Conservation (phyloP, 1,140 invertebrate genomes). For the Drosophila sucinea region DNA sequence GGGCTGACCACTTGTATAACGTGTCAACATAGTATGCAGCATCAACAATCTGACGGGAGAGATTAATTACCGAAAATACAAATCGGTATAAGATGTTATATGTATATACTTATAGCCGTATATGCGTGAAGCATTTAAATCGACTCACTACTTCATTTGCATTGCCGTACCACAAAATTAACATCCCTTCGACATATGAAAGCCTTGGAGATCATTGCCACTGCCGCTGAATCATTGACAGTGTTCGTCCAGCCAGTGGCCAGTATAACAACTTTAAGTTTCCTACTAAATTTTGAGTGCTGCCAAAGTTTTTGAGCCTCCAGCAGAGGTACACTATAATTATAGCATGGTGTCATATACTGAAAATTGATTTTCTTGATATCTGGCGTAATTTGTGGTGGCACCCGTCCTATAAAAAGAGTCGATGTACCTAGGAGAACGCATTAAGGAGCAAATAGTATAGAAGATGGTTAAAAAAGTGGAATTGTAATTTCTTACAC, state of each 20-base stretch:
- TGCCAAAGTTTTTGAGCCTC: constrained; percentile 59
- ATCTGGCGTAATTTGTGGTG: constrained; percentile 61
- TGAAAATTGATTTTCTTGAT: constrained; percentile 71
- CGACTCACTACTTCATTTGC: not conserved
- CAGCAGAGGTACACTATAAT: constrained; percentile 63
- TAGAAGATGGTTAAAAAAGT: not conserved
- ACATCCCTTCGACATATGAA: constrained; percentile 69
- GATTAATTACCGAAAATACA: not conserved
- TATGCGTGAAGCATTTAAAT: no score
- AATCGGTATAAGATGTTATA: no score
- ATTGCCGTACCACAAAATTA: constrained; percentile 67
- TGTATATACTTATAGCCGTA: no score
- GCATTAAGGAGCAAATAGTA: not conserved
- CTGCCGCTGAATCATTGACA: constrained; percentile 59
- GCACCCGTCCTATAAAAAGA: constrained; percentile 44
- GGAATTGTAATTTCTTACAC: constrained; percentile 36
- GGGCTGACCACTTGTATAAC: constrained; percentile 77
- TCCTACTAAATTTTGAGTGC: constrained; percentile 53
- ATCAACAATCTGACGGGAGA: constrained; percentile 60
- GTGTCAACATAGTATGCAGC: constrained; percentile 75
- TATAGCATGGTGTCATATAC: constrained; percentile 70
- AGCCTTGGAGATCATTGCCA: constrained; percentile 63
- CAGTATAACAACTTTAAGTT: constrained; percentile 65
- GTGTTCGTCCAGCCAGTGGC: constrained; percentile 75
- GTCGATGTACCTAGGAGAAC: constrained; percentile 59